Evolutionary conservation across 2,888 invertebrate species (phyloP).

Genomic region (Chymomyza fuscimana): DNA sequence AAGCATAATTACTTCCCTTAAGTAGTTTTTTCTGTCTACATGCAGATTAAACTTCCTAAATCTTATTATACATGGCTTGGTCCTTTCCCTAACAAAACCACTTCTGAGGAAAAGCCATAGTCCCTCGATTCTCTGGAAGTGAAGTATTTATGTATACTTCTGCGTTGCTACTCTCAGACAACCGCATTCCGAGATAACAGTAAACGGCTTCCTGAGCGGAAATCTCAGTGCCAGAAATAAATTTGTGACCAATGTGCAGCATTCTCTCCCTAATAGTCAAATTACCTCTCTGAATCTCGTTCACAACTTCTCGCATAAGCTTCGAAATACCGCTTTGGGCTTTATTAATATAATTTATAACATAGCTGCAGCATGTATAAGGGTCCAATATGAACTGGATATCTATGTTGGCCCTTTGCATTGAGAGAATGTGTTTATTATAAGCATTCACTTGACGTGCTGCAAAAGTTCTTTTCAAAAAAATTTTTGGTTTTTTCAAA

Average conservation of each 20-base stretch:
- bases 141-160: too few relatives aligned
- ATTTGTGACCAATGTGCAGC: background rate
- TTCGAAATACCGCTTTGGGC: too few relatives aligned
- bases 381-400: background rate
- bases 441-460: too few relatives aligned
- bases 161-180: too few relatives aligned
- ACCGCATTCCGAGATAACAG: background rate
- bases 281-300: background rate
- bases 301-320: background rate
- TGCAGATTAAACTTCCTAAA: background rate
- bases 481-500: background rate
- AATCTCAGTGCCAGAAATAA: background rate
- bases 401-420: too few relatives aligned
- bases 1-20: background rate
- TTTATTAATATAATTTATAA: constrained; percentile 6
- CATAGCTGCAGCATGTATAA: constrained; percentile 1
- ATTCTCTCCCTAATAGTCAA: background rate
- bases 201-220: background rate
- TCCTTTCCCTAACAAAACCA: background rate
- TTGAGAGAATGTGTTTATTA: too few relatives aligned
- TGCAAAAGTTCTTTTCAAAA: background rate
- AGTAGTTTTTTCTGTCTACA: background rate
- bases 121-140: background rate
- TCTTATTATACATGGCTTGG: background rate
- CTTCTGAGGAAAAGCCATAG: background rate